Base-by-base conservation (phyloP, 1,140 invertebrate species). In the Achatina immaculata region DNA sequence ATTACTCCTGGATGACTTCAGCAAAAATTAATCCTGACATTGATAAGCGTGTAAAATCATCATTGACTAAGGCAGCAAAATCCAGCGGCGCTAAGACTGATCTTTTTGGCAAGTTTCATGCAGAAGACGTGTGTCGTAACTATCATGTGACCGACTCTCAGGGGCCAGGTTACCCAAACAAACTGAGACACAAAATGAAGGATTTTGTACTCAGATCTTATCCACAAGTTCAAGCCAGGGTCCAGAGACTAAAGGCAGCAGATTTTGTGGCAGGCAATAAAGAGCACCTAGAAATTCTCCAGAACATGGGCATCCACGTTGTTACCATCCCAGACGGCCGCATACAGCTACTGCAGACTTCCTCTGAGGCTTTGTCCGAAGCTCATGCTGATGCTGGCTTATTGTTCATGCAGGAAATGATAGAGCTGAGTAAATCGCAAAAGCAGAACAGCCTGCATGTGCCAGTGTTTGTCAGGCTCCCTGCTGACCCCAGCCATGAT, bases 361-460 rank as follows among this genome's bases (percentile, higher is more conserved):
- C 91, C 11, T 88, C 91, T n/a, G 91, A 92, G 83, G 92, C 97
- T 21, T 94, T 95, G 88, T 95, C 95, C 68, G 91, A 94, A 24
- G 94, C 95, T 84, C 95, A 97, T 88, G 97, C 96, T 1, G 95
- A 98, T 88, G 96, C 98, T 92, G 98, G 98, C 0, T 89, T 98
- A 34, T 92, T 95, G 42, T 99, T 99, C 87, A 99, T 99, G 96
- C 95, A 98, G 87, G 98, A 99, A 92, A 98, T 99, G 96, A 94
- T 97, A 11, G 96, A 98, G 91, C 91, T 97, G 65, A 96, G 96
- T 43, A 95, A 95, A 88, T 45, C 93, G 80, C 94, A 95, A 34
- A 83, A 86, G 55, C 83, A 83, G 40, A 86, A 88, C 55, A 76
- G 88, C 71, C 88, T 89, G 65, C 87, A 89, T 81, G 90, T 91